These are phyloP conservation scores for Rhinichthys osculus DNA, from an alignment of 2,797 vertebrate species.

Conservation along the genomic window DNA sequence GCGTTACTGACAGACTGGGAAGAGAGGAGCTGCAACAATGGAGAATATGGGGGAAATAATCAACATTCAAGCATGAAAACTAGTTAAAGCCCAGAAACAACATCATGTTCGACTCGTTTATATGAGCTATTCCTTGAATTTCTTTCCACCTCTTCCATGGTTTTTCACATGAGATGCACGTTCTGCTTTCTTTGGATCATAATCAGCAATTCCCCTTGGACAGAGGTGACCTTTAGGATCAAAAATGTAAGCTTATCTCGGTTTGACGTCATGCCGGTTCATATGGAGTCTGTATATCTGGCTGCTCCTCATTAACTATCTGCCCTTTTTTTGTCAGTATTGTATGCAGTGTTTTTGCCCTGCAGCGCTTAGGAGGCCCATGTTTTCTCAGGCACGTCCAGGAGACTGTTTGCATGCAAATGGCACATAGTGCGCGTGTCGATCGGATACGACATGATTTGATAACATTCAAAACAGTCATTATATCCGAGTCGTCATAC, in stretches of 20 bases:
- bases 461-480: constrained; percentile 37
- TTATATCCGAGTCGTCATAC: background rate
- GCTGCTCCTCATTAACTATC: background rate
- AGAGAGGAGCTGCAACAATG: background rate
- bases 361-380: background rate
- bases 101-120: background rate
- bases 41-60: background rate
- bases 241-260: constrained; percentile 21
- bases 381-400: constrained; percentile 16
- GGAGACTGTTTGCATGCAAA: constrained; percentile 54
- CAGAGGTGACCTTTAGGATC: constrained; percentile 16
- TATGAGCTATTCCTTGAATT: background rate
- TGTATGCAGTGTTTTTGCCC: background rate
- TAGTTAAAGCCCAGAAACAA: background rate
- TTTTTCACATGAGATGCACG: background rate
- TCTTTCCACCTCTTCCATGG: background rate
- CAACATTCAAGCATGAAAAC: background rate
- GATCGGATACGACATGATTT: background rate
- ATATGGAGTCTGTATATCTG: constrained; percentile 3
- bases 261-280: background rate
- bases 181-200: constrained; percentile 4
- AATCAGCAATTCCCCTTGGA: background rate
- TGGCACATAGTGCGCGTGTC: background rate
- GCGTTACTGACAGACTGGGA: background rate
- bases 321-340: constrained; percentile 4